Evolutionary conservation across 2,113 vertebrate species (phyloP), one percentile per base, ranked within the genome.

Genomic region (Sitta europaea): DNA sequence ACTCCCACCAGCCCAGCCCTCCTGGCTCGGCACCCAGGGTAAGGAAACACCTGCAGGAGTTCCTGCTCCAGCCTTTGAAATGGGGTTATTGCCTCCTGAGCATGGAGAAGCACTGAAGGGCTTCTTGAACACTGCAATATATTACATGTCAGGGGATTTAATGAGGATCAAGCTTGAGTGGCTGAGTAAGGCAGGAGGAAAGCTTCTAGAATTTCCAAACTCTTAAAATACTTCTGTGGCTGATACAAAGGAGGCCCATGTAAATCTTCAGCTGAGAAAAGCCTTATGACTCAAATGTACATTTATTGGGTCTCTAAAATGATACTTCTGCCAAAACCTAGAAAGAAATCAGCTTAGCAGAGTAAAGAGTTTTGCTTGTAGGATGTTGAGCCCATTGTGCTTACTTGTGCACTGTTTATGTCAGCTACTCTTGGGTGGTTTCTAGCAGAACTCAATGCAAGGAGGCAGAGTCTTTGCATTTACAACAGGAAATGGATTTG

Each of bases 181-280:
- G 79, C 92, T 96, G 97, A 79, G 78, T 94, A 95, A 94, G 88
- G 96, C 96, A 94, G 71, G 45, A 94, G 93, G 88, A 94, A 96
- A 94, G 92, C 94, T 96, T 93, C 93, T 97, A 96, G 88, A 97
- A 92, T 97, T 97, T 97, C 97, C 94, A 88, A 94, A 96, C 96
- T 96, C 97, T 94, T 97, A 97, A 96, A 97, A 96, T 96, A 92
- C 80, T 96, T 96, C 31, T 90, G 95, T 96, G 94, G 95, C 90
- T 84, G 90, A 95, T 94, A 94, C 67, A 92, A 92, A 93, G 68
- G 94, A 96, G 82, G 84, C 78, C 89, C 95, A 80, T 94, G 95
- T 95, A 96, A 97, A 96, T 97, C 94, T 89, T 97, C 57, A 85
- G 86, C 88, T 95, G 88, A 94, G 93, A 94, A 97, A 97, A 96